A percentile compares a stretch with the other conserved stretches of the same genome.
phyloP scores from a whole-genome alignment of 2,113 vertebrate species.

The Epinephelus cyanopodus region DNA sequence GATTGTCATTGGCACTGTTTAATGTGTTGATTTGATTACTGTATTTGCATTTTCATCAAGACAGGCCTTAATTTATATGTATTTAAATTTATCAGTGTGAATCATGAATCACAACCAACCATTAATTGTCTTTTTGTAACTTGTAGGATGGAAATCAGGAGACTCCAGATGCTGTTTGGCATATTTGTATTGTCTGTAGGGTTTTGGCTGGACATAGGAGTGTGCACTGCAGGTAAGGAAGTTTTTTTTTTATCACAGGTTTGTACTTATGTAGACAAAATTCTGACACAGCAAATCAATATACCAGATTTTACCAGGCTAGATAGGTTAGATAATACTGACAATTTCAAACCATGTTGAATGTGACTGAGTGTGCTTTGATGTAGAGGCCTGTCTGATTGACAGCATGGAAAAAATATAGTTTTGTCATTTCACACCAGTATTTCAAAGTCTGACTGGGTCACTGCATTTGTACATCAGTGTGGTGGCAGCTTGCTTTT shows the following conservation, averaged over 20 bases:
- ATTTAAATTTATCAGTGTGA: neutral
- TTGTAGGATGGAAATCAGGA: constrained; percentile 49
- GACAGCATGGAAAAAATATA: neutral
- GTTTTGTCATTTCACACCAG: constrained; percentile 3
- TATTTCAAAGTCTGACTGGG: constrained; percentile 42
- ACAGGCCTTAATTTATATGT: neutral
- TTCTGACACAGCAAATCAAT: neutral
- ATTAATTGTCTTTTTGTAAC: constrained; percentile 10
- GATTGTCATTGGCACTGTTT: neutral
- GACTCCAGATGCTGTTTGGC: constrained; percentile 46
- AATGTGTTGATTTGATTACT: neutral
- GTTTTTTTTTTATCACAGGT: neutral
- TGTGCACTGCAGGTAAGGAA: constrained; percentile 77
- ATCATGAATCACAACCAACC: neutral
- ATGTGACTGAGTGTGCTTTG: neutral
- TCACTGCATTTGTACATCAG: constrained; percentile 55
- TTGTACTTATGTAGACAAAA: neutral
- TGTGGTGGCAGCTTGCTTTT: constrained; percentile 48
- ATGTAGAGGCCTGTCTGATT: neutral
- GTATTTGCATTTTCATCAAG: neutral
- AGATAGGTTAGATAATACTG: neutral
- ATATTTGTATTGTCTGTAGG: constrained; percentile 55
- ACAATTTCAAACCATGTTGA: neutral
- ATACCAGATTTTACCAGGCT: neutral
- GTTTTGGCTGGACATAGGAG: constrained; percentile 58